A percentile compares a stretch with the other conserved stretches of the same genome.
Conservation (phyloP, 2,888 invertebrate species). For the Luperina testacea region DNA sequence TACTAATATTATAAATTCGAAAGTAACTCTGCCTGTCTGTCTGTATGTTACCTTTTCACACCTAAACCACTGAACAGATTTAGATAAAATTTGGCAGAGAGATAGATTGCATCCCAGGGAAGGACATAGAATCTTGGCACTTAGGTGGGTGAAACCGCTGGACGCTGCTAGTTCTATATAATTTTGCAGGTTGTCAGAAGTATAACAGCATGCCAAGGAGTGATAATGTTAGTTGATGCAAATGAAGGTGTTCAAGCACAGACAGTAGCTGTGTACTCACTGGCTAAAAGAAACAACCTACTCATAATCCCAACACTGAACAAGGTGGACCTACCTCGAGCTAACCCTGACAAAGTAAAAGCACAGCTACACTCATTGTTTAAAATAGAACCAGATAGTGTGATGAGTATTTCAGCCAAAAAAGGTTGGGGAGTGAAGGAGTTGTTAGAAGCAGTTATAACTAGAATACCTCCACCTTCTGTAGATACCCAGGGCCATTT, state of each 20-base stretch:
- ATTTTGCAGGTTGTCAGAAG: conserved; percentile 93
- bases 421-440: conserved; percentile 95
- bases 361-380: conserved; percentile 95
- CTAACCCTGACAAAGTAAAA: conserved; percentile 95
- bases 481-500: conserved; percentile 91
- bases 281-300: conserved; percentile 95
- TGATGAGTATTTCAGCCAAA: conserved; percentile 97
- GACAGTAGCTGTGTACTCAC: conserved; percentile 98
- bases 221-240: conserved; percentile 98
- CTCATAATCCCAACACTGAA: conserved; percentile 97
- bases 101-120: too few relatives aligned
- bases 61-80: too few relatives aligned
- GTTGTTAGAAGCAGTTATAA: conserved; percentile 94
- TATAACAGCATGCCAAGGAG: conserved; percentile 98
- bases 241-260: conserved; percentile 99
- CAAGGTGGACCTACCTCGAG: conserved; percentile 98
- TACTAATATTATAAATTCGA: too few relatives aligned
- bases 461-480: conserved; percentile 93
- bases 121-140: too few relatives aligned
- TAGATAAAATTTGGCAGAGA: too few relatives aligned
- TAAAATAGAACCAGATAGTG: conserved; percentile 93
- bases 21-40: too few relatives aligned
- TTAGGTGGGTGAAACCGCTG: too few relatives aligned
- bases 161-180: neutral
- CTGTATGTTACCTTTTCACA: too few relatives aligned